Evolutionary conservation across 2,888 invertebrate species (phyloP).

Genomic region (Acanthopleura granulata): DNA sequence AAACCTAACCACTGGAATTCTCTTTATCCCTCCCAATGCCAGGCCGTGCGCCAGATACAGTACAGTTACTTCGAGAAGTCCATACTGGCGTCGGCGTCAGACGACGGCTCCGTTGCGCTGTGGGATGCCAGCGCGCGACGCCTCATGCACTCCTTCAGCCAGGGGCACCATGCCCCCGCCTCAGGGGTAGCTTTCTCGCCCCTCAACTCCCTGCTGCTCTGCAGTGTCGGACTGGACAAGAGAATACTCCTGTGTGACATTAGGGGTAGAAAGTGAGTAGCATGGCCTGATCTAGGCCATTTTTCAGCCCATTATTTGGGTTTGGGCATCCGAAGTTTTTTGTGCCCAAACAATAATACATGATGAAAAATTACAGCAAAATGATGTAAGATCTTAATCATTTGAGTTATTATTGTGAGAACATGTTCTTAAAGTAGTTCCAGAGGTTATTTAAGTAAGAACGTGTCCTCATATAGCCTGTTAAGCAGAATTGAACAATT

Average conservation of each 20-base stretch:
- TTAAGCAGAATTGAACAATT: too few relatives aligned
- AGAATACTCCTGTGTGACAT: constrained; percentile 67
- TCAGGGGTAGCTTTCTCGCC: constrained; percentile 70
- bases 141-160: constrained; percentile 59
- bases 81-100: constrained; percentile 63
- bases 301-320: too few relatives aligned
- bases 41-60: constrained; percentile 65
- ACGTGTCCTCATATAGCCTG: too few relatives aligned
- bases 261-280: constrained; percentile 60
- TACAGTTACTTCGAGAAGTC: constrained; percentile 62
- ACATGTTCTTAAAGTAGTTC: too few relatives aligned
- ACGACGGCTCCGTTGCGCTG: constrained; percentile 65
- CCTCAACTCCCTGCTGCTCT: constrained; percentile 67
- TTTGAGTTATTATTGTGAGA: too few relatives aligned
- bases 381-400: too few relatives aligned
- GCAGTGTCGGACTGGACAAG: constrained; percentile 70
- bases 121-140: constrained; percentile 66
- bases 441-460: too few relatives aligned
- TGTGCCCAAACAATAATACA: too few relatives aligned
- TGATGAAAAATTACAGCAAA: too few relatives aligned
- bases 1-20: background rate
- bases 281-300: constrained; percentile 30
- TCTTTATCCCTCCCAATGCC: constrained; percentile 22
- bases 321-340: too few relatives aligned
- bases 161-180: constrained; percentile 66